Base-by-base conservation (phyloP, 1,140 invertebrate species). In the Lepidurus packardi region DNA sequence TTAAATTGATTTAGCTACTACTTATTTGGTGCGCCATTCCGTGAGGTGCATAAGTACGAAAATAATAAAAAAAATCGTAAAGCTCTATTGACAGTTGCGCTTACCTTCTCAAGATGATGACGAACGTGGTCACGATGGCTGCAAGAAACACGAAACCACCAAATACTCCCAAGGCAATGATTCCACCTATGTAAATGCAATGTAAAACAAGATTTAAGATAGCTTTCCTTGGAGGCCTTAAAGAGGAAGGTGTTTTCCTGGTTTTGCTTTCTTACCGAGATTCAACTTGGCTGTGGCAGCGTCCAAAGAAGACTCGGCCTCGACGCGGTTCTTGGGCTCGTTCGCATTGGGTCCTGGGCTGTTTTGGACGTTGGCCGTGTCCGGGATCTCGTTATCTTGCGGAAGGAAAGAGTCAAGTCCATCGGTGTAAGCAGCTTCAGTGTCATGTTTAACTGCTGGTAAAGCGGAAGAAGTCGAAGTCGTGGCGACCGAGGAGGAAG, bases 71-170 rank as follows among this genome's bases (percentile, higher is more conserved):
- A 25, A 25, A 25, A 25, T 25, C 25, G 65, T 47, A 79, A 73
- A 34, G 3, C 34, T 43, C 8, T 42, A 24, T 4, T 43, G 13
- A 24, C n/a, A 43, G 0, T 42, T 10, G 43, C 79, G 83, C 87
- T 91, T 88, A 97, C 95, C 94, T 95, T 87, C 93, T 88, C 78
- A 96, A 91, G 78, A 97, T 86, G 75, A 96, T 93, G 76, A 96
- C 91, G 75, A 96, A 92, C 7, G 94, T 94, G 1, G 93, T 95
- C 78, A 96, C 91, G 78, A 96, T 91, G 16, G 94, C 94, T 41
- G 94, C 92, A 24, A 97, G 87, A 82, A 97, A 93, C 0, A 96
- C 93, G 81, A 97, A 93, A 7, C 92, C 93, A 76, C 93, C 94
- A 83, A 96, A 96, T 0, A 95, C 93, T 16, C 92, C 94, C 11